A percentile compares a stretch with the other conserved stretches of the same genome.
Conservation (phyloP, 2,113 vertebrate genomes). For the Istiophorus platypterus region DNA sequence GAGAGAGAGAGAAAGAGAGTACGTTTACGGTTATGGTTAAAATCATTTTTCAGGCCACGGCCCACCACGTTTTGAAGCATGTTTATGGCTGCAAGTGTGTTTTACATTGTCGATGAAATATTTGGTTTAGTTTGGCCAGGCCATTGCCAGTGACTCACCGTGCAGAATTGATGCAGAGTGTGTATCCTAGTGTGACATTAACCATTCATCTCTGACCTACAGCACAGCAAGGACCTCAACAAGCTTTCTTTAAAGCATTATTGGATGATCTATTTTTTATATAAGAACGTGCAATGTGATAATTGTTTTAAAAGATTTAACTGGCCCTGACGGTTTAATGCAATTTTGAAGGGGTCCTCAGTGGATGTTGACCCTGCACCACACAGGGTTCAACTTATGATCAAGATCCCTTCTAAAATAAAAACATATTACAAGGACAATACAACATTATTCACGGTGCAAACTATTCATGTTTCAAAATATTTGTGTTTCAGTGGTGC, state of each 20-base stretch:
- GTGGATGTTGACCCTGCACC: neutral
- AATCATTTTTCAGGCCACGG: slow-evolving; percentile 81
- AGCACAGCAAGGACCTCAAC: slow-evolving; percentile 73
- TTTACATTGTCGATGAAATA: slow-evolving; percentile 85
- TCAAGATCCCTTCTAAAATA: neutral
- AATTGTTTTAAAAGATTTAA: slow-evolving; percentile 45
- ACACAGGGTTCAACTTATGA: slow-evolving; percentile 1
- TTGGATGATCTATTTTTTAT: slow-evolving; percentile 42
- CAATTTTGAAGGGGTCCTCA: neutral
- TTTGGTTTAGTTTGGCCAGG: slow-evolving; percentile 82
- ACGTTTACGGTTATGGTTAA: slow-evolving; percentile 78
- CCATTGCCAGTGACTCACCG: slow-evolving; percentile 63
- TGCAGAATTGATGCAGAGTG: slow-evolving; percentile 72
- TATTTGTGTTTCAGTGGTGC: neutral
- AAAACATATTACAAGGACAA: slow-evolving; percentile 11
- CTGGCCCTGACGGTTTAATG: neutral
- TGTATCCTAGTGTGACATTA: slow-evolving; percentile 72
- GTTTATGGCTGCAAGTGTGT: slow-evolving; percentile 83
- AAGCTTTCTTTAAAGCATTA: slow-evolving; percentile 63
- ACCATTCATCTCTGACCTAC: slow-evolving; percentile 75
- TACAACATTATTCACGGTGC: neutral
- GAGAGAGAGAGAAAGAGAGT: slow-evolving; percentile 35
- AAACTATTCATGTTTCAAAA: neutral
- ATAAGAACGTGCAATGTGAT: slow-evolving; percentile 2
- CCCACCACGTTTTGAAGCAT: slow-evolving; percentile 73